phyloP scores from a whole-genome alignment of 64 coral and sea anemone species.

The Porites australiensis region DNA sequence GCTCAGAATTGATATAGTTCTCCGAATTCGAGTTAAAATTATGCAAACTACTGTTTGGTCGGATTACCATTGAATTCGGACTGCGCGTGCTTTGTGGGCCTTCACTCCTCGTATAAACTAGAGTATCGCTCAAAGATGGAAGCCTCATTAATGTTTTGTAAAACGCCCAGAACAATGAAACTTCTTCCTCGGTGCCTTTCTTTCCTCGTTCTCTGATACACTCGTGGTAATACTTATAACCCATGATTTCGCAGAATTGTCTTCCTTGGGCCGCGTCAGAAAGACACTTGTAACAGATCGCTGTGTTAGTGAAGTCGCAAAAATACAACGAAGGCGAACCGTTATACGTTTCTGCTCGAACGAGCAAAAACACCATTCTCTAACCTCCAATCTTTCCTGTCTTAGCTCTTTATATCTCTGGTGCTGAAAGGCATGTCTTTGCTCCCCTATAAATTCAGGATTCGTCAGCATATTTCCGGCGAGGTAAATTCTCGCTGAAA shows the following conservation, averaged over 20 bases:
- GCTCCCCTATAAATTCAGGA: not conserved
- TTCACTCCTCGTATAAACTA: no score
- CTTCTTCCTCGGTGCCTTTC: no score
- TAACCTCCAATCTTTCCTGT: not conserved
- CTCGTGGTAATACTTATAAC: no score
- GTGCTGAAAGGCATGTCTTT: not conserved
- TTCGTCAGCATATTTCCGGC: no score
- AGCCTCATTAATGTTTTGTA: no score
- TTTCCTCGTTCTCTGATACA: no score
- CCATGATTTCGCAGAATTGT: constrained; percentile 39
- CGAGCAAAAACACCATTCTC: not conserved
- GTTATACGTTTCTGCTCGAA: not conserved
- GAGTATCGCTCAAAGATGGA: no score
- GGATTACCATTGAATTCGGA: no score
- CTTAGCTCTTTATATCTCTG: not conserved
- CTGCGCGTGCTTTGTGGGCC: no score
- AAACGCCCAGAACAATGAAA: no score
- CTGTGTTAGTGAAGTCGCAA: not conserved
- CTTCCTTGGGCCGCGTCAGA: not conserved
- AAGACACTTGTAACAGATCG: not conserved
- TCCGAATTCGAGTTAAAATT: constrained; percentile 15
- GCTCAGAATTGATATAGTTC: not conserved
- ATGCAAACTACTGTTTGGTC: no score
- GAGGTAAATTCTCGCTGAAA: no score
- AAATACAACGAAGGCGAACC: not conserved